Conservation (phyloP, 1,140 invertebrate species). For the Coenobita brevimanus region DNA sequence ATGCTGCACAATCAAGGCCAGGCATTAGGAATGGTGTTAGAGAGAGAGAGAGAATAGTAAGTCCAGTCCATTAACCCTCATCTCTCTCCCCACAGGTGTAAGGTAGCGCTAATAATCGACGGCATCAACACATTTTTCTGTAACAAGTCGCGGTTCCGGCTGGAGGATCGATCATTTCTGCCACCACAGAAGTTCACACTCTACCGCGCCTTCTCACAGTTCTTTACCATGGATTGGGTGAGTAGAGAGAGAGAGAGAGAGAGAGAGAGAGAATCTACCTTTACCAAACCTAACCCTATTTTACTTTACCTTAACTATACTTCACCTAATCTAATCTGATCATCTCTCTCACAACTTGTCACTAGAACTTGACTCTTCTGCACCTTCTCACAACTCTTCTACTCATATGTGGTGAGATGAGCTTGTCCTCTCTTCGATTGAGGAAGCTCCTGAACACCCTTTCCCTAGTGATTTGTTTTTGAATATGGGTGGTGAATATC, state of each 20-base stretch:
- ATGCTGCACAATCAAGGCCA: background rate
- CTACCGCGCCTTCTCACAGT: slow-evolving; percentile 29
- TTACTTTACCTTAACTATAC: too few species aligned
- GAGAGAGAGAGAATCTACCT: too few species aligned
- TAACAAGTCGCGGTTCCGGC: background rate
- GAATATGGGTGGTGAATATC: too few species aligned
- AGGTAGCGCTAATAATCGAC: slow-evolving; percentile 41
- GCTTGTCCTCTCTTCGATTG: too few species aligned
- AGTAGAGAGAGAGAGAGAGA: too few species aligned
- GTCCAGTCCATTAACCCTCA: background rate
- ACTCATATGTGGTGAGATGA: background rate
- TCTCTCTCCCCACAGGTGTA: slow-evolving; percentile 21
- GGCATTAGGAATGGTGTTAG: background rate
- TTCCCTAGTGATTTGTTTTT: too few species aligned
- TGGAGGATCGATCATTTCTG: slow-evolving; percentile 12
- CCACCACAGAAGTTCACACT: slow-evolving; percentile 33
- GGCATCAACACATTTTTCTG: slow-evolving; percentile 56
- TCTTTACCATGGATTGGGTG: slow-evolving; percentile 41
- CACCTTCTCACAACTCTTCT: background rate
- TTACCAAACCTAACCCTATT: too few species aligned
- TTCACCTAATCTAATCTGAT: too few species aligned
- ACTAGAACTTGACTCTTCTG: background rate
- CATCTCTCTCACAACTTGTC: background rate
- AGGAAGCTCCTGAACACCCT: too few species aligned
- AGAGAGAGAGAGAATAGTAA: background rate